phyloP scores from a whole-genome alignment of 2,113 vertebrate genomes.

The Pterophyllum scalare region DNA sequence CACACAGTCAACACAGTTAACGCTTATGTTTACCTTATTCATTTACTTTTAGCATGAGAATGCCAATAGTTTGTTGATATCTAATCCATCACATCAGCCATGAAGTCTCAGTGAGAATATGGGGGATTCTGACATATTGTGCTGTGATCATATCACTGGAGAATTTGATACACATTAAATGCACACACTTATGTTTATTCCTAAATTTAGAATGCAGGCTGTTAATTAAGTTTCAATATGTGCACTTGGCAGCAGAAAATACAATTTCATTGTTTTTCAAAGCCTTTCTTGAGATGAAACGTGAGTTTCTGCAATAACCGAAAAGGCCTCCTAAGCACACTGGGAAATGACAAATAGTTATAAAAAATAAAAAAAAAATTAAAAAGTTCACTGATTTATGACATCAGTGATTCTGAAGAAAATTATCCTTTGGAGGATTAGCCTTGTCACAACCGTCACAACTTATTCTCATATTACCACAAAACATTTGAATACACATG shows the following conservation, averaged over 20 bases:
- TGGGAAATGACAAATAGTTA: background rate
- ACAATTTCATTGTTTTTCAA: background rate
- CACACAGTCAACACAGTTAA: background rate
- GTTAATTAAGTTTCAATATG: conserved; percentile 9
- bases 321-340: background rate
- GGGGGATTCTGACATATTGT: background rate
- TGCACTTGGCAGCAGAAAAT: background rate
- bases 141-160: conserved; percentile 2
- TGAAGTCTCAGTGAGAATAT: background rate
- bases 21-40: background rate
- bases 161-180: background rate
- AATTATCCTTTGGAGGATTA: background rate
- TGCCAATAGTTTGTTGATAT: background rate
- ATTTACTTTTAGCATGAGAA: background rate
- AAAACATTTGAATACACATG: background rate
- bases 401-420: background rate
- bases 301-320: background rate
- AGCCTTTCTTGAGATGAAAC: background rate
- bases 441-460: background rate
- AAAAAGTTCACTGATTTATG: background rate
- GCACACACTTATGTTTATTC: background rate
- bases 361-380: no score
- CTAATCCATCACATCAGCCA: background rate
- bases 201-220: background rate
- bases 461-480: background rate